Percentiles rank a stretch among this genome's conserved stretches.
Conservation (phyloP, 2,113 vertebrate species). For the Rafetus swinhoei region DNA sequence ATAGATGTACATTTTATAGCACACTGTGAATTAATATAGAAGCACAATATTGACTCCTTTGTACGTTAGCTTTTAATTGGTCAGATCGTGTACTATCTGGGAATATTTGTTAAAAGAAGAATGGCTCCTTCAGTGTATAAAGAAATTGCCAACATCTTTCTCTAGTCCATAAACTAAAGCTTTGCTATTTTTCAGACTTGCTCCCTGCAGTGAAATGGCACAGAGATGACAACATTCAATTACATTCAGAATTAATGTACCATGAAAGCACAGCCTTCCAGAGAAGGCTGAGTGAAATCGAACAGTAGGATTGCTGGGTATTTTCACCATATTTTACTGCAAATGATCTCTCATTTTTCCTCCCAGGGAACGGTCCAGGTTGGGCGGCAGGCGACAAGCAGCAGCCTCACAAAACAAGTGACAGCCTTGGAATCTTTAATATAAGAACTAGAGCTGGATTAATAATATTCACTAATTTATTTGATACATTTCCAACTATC, state of each 20-base stretch:
- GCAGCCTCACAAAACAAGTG: not conserved
- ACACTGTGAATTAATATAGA: not conserved
- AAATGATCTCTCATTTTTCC: conserved; percentile 51
- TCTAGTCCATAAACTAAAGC: conserved; percentile 18
- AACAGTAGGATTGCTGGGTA: conserved; percentile 35
- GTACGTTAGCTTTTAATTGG: not conserved
- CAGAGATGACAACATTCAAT: conserved; percentile 67
- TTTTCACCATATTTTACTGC: conserved; percentile 56
- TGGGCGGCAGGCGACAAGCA: conserved; percentile 7
- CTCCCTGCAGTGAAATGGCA: conserved; percentile 41
- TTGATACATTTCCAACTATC: not conserved
- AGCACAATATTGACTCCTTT: not conserved
- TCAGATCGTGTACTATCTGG: not conserved
- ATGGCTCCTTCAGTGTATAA: conserved; percentile 1
- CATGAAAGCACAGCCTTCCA: conserved; percentile 41
- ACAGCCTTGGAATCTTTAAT: not conserved
- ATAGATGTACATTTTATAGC: not conserved
- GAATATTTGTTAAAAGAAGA: not conserved
- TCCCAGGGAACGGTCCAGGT: conserved; percentile 7
- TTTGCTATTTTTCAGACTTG: conserved; percentile 28
- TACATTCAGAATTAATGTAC: conserved; percentile 68
- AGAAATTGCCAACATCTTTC: not conserved
- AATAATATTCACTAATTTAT: not conserved
- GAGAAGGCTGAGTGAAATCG: conserved; percentile 44
- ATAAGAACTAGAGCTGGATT: not conserved